Base-by-base conservation (phyloP, 1,140 invertebrate genomes). In the Hestina assimilis region DNA sequence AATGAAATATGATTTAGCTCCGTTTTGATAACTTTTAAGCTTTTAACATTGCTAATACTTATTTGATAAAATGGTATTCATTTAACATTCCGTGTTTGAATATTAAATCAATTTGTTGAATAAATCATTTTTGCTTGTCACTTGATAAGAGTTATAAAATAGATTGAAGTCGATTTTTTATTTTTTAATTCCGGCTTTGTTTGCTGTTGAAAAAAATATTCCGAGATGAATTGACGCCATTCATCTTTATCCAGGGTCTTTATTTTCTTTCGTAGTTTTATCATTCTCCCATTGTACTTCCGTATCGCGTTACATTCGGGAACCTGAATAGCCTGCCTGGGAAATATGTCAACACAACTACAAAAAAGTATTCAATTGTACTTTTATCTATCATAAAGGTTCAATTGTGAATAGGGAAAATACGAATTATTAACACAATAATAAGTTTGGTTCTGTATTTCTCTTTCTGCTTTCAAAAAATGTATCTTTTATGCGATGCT, bases 241-340 rank as follows among this genome's bases (percentile, higher is more conserved):
- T 56, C 23, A 29, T 56, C 14, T 47, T 38, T 40, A 47, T 40
- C 41, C 12, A 19, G 21, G 29, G 29, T 24, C 9, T 56, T 47
- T 56, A 56, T 29, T 46, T 56, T 47, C 23, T 23, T 24, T 15
- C 23, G 15, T 14, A 40, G 43, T 56, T 56, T 56, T 47, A 23
- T 56, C 28, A 40, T 28, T 43, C 15, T 20, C 23, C 35, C 43
- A 42, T 57, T 50, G 46, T 57, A 14, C 21, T 45, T 42, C 20
- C 45, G 20, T 57, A 57, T 57, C 45, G 43, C 45, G 17, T 29
- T 29, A 57, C 45, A 21, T 17, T 47, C 4, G 17, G 20, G 19
- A 23, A 1, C n/a, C 5, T 24, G 19, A 48, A 48, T 42, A 17
- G 19, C 17, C 40, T 33, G 33, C 28, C 38, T 41, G 38, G 9